phyloP scores from a whole-genome alignment of 1,140 invertebrate genomes.

The Magallana ariakensis region DNA sequence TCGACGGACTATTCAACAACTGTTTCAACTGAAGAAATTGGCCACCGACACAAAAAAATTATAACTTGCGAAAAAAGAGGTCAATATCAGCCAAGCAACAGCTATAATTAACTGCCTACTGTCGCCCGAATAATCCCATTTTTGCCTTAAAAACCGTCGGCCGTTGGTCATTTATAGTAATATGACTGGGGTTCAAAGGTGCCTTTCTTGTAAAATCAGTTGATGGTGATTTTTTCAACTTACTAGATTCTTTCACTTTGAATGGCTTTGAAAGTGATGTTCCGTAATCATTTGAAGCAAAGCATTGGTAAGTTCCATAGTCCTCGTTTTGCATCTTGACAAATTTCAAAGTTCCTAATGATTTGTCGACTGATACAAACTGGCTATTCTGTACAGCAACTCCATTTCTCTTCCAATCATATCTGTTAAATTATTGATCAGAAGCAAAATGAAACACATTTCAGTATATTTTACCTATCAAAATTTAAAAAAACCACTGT shows the following conservation, averaged over 20 bases:
- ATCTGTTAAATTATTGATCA: neutral
- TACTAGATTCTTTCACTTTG: constrained; percentile 4
- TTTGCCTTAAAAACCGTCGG: too few species aligned
- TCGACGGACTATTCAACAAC: too few species aligned
- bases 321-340: neutral
- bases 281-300: constrained; percentile 30
- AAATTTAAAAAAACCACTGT: neutral
- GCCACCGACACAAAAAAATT: too few species aligned
- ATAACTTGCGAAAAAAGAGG: too few species aligned
- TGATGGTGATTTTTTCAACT: neutral
- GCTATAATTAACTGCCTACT: too few species aligned
- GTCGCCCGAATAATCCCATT: too few species aligned
- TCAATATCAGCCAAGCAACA: too few species aligned
- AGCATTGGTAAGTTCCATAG: constrained; percentile 42
- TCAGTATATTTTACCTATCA: neutral
- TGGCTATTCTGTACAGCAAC: neutral
- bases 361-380: neutral
- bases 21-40: too few species aligned
- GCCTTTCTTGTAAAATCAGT: too few species aligned
- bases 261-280: constrained; percentile 37
- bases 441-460: too few species aligned
- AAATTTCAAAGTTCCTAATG: neutral
- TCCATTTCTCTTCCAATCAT: constrained; percentile 40
- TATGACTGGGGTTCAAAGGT: too few species aligned
- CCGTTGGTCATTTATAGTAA: too few species aligned